These are phyloP conservation scores for Chelmon rostratus DNA, from an alignment of 2,797 vertebrate genomes.

Conservation along the genomic window DNA sequence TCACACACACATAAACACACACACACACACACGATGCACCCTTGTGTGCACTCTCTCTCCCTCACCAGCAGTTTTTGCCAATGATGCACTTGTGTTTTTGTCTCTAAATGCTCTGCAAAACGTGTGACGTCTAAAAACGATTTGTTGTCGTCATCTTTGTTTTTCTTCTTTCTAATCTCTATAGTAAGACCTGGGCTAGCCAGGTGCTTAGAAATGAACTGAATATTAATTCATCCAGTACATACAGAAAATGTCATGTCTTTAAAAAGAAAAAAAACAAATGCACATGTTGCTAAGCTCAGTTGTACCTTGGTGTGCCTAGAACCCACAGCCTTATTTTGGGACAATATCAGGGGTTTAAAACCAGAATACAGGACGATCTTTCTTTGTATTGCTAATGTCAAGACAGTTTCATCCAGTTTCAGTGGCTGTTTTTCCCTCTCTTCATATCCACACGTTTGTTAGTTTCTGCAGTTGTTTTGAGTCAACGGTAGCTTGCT, in stretches of 20 bases:
- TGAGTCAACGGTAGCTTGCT: conserved; percentile 34
- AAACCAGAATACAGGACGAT: conserved; percentile 67
- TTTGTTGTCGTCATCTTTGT: conserved; percentile 53
- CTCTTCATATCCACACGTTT: conserved; percentile 55
- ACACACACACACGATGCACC: conserved; percentile 25
- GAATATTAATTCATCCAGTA: conserved; percentile 52
- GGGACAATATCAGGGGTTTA: conserved; percentile 84
- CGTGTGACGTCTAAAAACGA: conserved; percentile 50
- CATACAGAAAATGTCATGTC: conserved; percentile 53
- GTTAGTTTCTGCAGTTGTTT: conserved; percentile 30
- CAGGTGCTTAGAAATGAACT: conserved; percentile 52
- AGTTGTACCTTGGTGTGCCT: conserved; percentile 88
- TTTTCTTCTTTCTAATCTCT: conserved; percentile 53
- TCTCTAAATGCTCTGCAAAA: conserved; percentile 72
- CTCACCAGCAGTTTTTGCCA: conserved; percentile 86
- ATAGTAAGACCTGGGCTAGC: conserved; percentile 58
- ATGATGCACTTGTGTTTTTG: conserved; percentile 81
- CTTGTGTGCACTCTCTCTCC: conserved; percentile 75
- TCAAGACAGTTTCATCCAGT: conserved; percentile 58
- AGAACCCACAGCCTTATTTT: conserved; percentile 88
- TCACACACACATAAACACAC: conserved; percentile 33
- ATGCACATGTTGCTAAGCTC: conserved; percentile 83
- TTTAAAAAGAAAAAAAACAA: conserved; percentile 51
- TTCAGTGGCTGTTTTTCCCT: conserved; percentile 43
- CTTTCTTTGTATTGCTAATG: conserved; percentile 49